Conservation (phyloP, 2,888 invertebrate genomes). For the Ornithoptera priamus region DNA sequence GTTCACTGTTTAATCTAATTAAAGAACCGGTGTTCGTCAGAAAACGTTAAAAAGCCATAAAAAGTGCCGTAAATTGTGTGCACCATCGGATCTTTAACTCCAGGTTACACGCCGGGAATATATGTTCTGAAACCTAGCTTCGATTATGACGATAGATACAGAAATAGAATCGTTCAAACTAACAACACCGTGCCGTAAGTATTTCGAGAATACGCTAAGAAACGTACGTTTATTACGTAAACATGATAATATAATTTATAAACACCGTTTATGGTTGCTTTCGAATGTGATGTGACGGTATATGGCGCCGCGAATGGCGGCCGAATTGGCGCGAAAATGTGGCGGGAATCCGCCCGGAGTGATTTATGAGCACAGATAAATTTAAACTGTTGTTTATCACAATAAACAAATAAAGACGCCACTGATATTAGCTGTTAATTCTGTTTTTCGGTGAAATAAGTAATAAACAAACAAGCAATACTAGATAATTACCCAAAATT, state of each 20-base stretch:
- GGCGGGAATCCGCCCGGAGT: background rate
- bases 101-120: background rate
- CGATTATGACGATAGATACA: background rate
- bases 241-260: conserved; percentile 12
- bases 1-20: no score
- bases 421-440: no score
- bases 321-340: background rate
- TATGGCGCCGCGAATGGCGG: background rate
- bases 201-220: conserved; percentile 11
- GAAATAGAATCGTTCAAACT: conserved; percentile 16
- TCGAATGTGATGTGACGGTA: conserved; percentile 2
- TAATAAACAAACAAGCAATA: no score
- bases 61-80: background rate
- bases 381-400: no score
- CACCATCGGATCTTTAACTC: background rate
- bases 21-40: background rate
- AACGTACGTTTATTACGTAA: conserved; percentile 1
- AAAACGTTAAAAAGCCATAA: background rate
- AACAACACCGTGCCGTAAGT: conserved; percentile 10
- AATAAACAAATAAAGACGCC: no score
- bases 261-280: conserved; percentile 8
- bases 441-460: no score
- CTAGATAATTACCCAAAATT: no score
- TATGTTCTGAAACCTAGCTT: conserved; percentile 2
- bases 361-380: background rate